These are phyloP conservation scores for Intellagama lesueurii DNA, from an alignment of 2,797 vertebrate species.

Conservation along the genomic window DNA sequence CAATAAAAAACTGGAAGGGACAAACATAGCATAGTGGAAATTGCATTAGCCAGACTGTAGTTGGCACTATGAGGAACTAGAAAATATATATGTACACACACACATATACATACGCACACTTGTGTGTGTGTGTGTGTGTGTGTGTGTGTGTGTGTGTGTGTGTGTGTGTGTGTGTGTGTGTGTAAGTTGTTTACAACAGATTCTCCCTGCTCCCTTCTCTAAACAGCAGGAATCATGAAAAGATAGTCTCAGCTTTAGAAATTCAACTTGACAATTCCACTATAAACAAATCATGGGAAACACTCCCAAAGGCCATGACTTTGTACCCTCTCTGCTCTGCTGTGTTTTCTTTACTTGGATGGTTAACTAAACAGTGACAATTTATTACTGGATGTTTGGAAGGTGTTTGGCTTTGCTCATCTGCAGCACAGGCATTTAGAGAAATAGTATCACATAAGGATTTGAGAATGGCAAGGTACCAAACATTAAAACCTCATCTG, in stretches of 20 bases:
- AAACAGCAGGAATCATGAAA: conserved; percentile 65
- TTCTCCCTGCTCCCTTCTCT: conserved; percentile 9
- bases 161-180: too few relatives aligned
- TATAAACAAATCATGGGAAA: conserved; percentile 66
- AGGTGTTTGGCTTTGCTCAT: conserved; percentile 45
- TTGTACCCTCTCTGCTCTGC: conserved; percentile 40
- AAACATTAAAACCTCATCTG: background rate
- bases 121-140: too few relatives aligned
- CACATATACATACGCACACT: conserved; percentile 23
- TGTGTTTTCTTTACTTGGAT: conserved; percentile 58
- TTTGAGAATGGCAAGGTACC: background rate
- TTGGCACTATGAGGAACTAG: conserved; percentile 3
- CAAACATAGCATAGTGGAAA: conserved; percentile 23
- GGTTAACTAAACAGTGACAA: conserved; percentile 57
- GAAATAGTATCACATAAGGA: background rate
- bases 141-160: too few relatives aligned
- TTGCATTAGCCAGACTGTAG: conserved; percentile 8
- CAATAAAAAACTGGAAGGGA: conserved; percentile 46
- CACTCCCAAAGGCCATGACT: conserved; percentile 31
- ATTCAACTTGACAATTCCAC: conserved; percentile 57
- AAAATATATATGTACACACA: conserved; percentile 56
- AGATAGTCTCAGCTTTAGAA: conserved; percentile 64
- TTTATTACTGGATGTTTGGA: conserved; percentile 53
- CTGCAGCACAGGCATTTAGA: conserved; percentile 10
- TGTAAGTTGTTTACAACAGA: background rate